Base-by-base conservation (phyloP, 1,140 invertebrate genomes). In the Caenorhabditis briggsae region DNA sequence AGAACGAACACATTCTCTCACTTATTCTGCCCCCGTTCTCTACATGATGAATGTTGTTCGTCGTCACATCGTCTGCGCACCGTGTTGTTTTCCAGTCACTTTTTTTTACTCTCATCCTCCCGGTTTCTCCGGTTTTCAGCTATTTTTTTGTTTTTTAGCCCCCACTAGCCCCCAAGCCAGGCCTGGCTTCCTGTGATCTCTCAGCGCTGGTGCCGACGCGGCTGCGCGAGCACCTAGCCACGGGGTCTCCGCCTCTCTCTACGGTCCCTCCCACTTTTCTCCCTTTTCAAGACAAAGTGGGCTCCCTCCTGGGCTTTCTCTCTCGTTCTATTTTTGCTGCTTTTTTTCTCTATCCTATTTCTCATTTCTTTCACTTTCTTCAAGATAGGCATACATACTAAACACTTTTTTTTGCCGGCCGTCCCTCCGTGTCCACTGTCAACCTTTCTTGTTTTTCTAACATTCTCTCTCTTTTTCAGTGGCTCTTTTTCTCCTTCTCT, bases 361-460 rank as follows among this genome's bases (percentile, higher is more conserved):
- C 70, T 78, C 70, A 78, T 78, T 48, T 78, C 70, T 78, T 48
- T 78, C 46, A 23, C 70, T 78, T 33, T 33, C 70, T 78, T 78
- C 70, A 50, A 78, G 70, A 78, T 78, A 78, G 70, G 46, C 70
- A 78, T 78, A 50, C 70, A 78, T 78, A 78, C 70, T 78, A 78
- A 78, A 78, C 70, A 78, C 70, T 78, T 78, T 78, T 59, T 59
- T 78, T 78, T 78, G 20, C 59, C 14, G 1, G n/a, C 46, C 46
- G 5, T n/a, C 12, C 43, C 18, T 50, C 70, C 70, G 53, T n/a
- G 20, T 78, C 50, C 70, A 78, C 46, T 48, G 70, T 78, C 70
- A 78, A 78, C 70, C 46, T 78, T 53, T 12, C 46, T 78, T 70
- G 33, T 48, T 78, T 43, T 78, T 50, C 33, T 50, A 12, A 11